Conservation (phyloP, 2,113 vertebrate genomes). For the Elephantulus edwardii region DNA sequence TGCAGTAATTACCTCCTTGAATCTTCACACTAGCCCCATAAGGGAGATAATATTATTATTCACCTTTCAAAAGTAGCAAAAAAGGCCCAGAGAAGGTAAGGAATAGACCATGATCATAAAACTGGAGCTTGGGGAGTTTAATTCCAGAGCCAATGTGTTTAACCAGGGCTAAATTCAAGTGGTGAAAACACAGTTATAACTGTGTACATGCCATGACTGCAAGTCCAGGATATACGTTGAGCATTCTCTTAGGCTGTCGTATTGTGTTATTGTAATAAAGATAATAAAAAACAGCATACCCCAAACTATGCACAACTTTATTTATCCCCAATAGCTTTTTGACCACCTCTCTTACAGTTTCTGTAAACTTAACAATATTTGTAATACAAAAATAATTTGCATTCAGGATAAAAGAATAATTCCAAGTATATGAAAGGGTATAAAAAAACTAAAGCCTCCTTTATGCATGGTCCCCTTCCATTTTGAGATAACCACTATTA, state of each 20-base stretch:
- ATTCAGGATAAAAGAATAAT: not conserved
- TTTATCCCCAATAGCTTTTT: constrained; percentile 10
- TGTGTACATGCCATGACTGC: not conserved
- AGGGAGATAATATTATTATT: not conserved
- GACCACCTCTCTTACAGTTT: constrained; percentile 34
- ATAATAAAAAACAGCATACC: constrained; percentile 41
- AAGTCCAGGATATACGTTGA: not conserved
- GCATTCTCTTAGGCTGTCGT: not conserved
- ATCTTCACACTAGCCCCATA: not conserved
- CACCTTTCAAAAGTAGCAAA: not conserved
- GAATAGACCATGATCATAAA: not conserved
- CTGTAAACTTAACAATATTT: constrained; percentile 56
- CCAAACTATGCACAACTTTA: constrained; percentile 27
- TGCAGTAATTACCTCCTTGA: not conserved
- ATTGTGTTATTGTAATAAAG: constrained; percentile 57
- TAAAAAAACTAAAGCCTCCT: constrained; percentile 31
- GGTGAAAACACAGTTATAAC: not conserved
- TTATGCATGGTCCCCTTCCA: not conserved
- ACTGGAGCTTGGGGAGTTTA: not conserved
- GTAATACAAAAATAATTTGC: constrained; percentile 55
- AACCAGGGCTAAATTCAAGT: not conserved
- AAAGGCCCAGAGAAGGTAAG: not conserved
- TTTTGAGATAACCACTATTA: constrained; percentile 38
- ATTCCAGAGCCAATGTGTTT: not conserved
- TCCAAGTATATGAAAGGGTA: not conserved